Evolutionary conservation across 2,888 invertebrate genomes (phyloP), one percentile per base, ranked within the genome.

Genomic region (Calephelis perditalis): DNA sequence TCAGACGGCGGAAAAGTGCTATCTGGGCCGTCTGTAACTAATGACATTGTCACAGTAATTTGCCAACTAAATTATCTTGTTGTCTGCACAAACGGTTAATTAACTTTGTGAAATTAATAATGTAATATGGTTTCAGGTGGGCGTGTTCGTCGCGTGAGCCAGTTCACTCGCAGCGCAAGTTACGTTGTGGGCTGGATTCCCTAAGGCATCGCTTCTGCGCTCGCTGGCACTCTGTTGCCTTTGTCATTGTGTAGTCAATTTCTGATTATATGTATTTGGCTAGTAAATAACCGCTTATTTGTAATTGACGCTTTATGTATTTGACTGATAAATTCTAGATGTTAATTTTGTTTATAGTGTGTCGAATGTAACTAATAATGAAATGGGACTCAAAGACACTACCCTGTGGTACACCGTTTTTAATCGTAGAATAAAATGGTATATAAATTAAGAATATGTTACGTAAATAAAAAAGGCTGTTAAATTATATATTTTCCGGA

Each of bases 131-230:
- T 10, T 78, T 70, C 91, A 92, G 82, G 92, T 93, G 95, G 92
- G 83, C 96, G 96, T 80, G 91, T 94, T 84, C 94, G 94, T 78
- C 95, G 96, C 82, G 92, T 94, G 92, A 95, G 95, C 83, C 94
- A 94, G 86, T 93, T 94, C 91, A 93, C 94, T 71, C 90, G 90
- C 80, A 89, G 90, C 78, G 94, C 95, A 85, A 96, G 96, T 87
- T 95, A 95, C 88, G 94, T 95, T 79, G 95, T 95, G 84, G 96
- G 96, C 77, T 94, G 92, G 87, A 84, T 91, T 74, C 91, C 85
- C 68, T 87, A 80, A 83, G 59, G 61, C 60, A 49, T 49, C 49
- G 49, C 49, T 49, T 49, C 66, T 63, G 63, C 69, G 59, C 65
- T 52, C 69, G 65, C 72, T 63, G 68, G 70, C 72, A 61, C 67